Evolutionary conservation across 2,797 vertebrate species (phyloP), one percentile per base, ranked within the genome.

Genomic region (Enteromius trimaculatus): DNA sequence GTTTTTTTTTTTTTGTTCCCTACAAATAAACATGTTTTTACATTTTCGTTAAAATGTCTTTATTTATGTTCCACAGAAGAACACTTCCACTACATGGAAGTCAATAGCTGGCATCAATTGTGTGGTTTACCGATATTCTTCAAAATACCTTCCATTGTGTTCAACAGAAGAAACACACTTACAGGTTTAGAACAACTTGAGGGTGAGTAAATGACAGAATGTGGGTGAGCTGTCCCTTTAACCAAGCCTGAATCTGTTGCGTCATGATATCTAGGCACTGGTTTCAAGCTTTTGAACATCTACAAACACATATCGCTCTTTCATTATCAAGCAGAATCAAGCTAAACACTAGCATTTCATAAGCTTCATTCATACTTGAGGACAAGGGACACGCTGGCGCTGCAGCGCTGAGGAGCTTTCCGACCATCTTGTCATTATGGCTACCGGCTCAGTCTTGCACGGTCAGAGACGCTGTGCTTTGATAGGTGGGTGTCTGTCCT

Each of bases 401-500:
- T 66, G 58, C 55, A 75, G 21, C 75, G 53, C 16, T 51, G 79
- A 78, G 62, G 65, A 64, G 47, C 65, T 80, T 68, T 58, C 26
- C 13, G 6, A 77, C 47, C 26, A 14, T 86, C 60, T 31, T 83
- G 74, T 86, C 80, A 87, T 85, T 85, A 79, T 9, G 34, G 23
- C 47, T 76, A 79, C 62, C 37, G 39, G 78, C 77, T 84, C 60
- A 65, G 79, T 68, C 69, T 75, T 65, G 60, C 75, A 75, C 23
- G 49, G n/a, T 81, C 26, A 29, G 84, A 79, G 68, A 70, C 68
- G 81, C 70, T 82, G 85, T 60, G 82, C 44, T 79, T 80, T 86
- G 86, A 88, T 79, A 70, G 78, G 70, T 74, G 81, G 83, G 77
- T 87, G 84, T 87, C 85, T 86, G 80, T 88, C 84, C 81, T 64